Base-by-base conservation (phyloP, 2,888 invertebrate genomes). In the Latrodectus hesperus region DNA sequence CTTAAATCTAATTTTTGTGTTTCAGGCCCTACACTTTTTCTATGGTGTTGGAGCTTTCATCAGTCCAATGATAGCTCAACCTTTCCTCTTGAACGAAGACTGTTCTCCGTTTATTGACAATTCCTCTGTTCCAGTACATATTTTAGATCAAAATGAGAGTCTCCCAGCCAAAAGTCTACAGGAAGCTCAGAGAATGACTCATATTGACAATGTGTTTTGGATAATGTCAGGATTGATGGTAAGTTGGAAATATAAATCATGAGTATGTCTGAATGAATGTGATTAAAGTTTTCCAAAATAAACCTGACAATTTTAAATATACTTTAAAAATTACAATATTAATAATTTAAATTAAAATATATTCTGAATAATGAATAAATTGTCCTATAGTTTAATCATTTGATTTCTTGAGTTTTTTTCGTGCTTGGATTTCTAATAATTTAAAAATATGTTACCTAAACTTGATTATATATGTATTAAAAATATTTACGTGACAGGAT, bases 41-140 rank as follows among this genome's bases (percentile, higher is more conserved):
- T 93, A 93, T 90, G 93, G 93, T 0, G 91, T 93, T 16, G 93
- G 93, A 5, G 93, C 93, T 0, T 93, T 93, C 89, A 90, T 93
- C 16, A 93, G 93, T 77, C 93, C 93, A 0, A 91, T 93, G 92
- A 92, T 93, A 55, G 93, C 92, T 5, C 92, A 93, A 55, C 92
- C 92, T 0, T 93, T 93, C 89, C 91, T 93, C 26, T 91, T 93
- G 14, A 92, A 93, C 90, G 91, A 92, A 84, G 92, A 93, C 90
- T 93, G 93, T 90, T 91, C 92, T 0, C 88, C 84, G 17, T 82
- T 89, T 68, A 82, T 89, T 22, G 88, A 89, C 87, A 89, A 88
- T 49, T 74, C 49, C 17, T 68, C 81, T 16, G 52, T 38, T 16
- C 75, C 84, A 11, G 77, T 83, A 22, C 77, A 87, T 22, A 64